phyloP scores from a whole-genome alignment of 2,888 invertebrate genomes.

The Leptarthrus brevirostris region DNA sequence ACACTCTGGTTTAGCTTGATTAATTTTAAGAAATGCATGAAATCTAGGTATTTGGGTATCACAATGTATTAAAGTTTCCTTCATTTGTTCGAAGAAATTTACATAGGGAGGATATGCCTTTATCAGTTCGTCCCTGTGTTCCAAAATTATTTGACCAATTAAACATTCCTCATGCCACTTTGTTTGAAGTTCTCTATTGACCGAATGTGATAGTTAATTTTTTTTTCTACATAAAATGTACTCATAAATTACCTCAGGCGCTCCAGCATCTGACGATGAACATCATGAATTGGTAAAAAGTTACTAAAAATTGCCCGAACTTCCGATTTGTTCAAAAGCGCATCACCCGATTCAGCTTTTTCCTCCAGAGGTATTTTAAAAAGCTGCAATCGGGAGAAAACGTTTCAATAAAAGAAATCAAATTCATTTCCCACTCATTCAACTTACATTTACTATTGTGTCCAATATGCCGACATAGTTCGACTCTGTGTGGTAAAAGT shows the following conservation, averaged over 20 bases:
- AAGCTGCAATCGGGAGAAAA: conserved; percentile 72
- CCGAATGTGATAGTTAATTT: conserved; percentile 11
- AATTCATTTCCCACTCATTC: not conserved
- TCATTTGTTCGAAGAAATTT: conserved; percentile 97
- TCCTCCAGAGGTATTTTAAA: conserved; percentile 94
- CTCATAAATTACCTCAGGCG: conserved; percentile 65
- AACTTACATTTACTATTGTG: conserved; percentile 87
- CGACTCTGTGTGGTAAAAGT: conserved; percentile 94
- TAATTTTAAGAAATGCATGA: conserved; percentile 97
- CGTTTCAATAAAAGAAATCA: conserved; percentile 23
- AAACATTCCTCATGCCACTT: conserved; percentile 89
- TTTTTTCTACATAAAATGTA: not conserved
- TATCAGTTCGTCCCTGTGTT: conserved; percentile 86
- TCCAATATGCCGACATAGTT: conserved; percentile 97
- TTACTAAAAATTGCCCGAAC: conserved; percentile 95
- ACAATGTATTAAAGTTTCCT: conserved; percentile 90
- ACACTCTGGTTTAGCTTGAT: conserved; percentile 94
- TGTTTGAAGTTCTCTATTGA: conserved; percentile 60
- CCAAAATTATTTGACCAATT: conserved; percentile 88
- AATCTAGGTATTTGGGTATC: conserved; percentile 94
- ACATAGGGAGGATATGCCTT: conserved; percentile 98
- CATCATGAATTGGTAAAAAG: conserved; percentile 92
- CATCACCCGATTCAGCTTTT: conserved; percentile 79
- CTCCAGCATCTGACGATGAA: conserved; percentile 82
- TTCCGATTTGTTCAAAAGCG: conserved; percentile 89